Evolutionary conservation across 2,888 invertebrate species (phyloP), one percentile per base, ranked within the genome.

Genomic region (Aspidiotus rigidus): DNA sequence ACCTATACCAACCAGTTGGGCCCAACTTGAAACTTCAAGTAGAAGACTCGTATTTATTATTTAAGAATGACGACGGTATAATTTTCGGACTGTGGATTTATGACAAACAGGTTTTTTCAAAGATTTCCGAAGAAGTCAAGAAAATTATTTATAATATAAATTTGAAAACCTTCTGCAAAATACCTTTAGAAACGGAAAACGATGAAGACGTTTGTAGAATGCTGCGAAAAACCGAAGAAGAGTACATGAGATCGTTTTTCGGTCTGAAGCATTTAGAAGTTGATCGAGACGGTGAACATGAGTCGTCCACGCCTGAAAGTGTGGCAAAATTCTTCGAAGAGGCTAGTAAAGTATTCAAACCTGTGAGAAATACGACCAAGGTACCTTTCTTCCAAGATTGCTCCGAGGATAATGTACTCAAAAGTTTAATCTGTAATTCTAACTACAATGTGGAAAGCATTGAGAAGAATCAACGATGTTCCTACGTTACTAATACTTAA

Each of bases 401-500:
- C 15, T 49, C 42, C 40, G 49, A 44, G 39, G 57, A 57, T 59
- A 44, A 7, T 60, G 41, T 64, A 17, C 15, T 39, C 28, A 60
- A 60, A 41, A 67, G 49, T 49, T n/a, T 67, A 42, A 60, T 67
- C 40, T 28, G 59, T 49, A 67, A 67, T 59, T 53, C 67, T 11
- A 28, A 67, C 7, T 67, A 67, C 44, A 67, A 67, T 17, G 67
- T 67, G 8, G 60, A 67, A 60, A 59, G 67, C 44, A 67, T 67
- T 67, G 67, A 67, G 49, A 67, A 67, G 44, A 67, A 59, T 59
- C 67, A 67, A 49, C 67, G 67, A 64, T 64, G 54, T 49, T 67
- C 49, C 13, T 67, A 57, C 57, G 28, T 57, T 57, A 57, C 57
- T 57, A 49, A n/a, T 28, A 28, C 28, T 28, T 28, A 28, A 5